Conservation (phyloP, 2,113 vertebrate species). For the Brienomyrus brachyistius region DNA sequence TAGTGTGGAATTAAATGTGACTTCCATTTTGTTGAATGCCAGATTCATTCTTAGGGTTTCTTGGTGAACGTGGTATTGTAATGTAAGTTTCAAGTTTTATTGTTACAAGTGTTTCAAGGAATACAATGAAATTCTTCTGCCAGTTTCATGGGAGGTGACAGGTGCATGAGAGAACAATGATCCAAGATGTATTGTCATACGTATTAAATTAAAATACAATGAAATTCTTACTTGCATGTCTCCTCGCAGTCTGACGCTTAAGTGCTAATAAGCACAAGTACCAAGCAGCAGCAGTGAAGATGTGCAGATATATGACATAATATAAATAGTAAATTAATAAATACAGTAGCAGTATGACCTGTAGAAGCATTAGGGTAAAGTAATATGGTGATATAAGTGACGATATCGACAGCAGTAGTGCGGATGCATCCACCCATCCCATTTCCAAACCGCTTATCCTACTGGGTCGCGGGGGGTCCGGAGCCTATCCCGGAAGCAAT, state of each 20-base stretch:
- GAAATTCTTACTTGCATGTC: neutral
- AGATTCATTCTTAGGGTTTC: neutral
- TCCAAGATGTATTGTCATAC: neutral
- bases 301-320: neutral
- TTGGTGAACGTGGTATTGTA: neutral
- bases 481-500: no score
- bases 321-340: neutral
- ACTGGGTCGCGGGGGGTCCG: no score
- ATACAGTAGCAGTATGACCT: neutral
- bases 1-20: neutral
- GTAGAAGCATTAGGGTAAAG: neutral
- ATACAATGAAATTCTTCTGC: neutral
- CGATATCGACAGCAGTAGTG: neutral
- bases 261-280: neutral
- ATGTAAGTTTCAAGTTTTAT: neutral
- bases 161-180: neutral
- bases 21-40: neutral
- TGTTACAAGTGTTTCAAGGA: neutral
- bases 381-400: neutral
- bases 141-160: neutral
- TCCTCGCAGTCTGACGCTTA: neutral
- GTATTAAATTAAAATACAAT: neutral
- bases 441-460: no score
- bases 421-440: neutral
- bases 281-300: neutral